Base-by-base conservation (phyloP, 2,797 vertebrate species). In the Otus scops region DNA sequence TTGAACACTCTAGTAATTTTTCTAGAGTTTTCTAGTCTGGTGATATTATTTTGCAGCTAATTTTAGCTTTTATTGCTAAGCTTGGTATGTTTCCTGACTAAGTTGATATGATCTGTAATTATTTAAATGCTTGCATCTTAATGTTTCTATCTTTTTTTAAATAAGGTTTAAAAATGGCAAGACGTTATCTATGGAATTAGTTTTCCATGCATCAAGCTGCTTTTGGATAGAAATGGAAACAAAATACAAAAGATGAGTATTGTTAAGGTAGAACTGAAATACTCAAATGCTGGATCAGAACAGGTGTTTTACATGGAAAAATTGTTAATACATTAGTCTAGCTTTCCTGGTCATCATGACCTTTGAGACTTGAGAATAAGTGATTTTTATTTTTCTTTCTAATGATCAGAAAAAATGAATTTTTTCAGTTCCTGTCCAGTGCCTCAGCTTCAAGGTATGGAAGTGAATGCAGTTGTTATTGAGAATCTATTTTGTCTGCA, bases 121-220 rank as follows among this genome's bases (percentile, higher is more conserved):
- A 95, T 95, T 96, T 95, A 94, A 96, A 86, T 90, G 70, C 47
- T 88, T 92, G 79, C 92, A 94, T 96, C 88, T 95, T 95, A 93
- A 90, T 78, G 32, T 95, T 97, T 93, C 54, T 90, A 2, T 92
- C 83, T 92, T 92, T 92, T 95, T 93, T 92, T 76, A 34, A 94
- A 94, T 95, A 95, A 92, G 75, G 24, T 88, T 94, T 88, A 69
- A 93, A 95, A 94, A 90, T 84, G 85, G 76, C 34, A 78, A 76
- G 63, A 56, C 50, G 19, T 93, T 88, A 93, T 93, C 82, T 78
- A 14, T 32, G 51, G 69, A 92, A 90, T 90, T 95, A 61, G 23
- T 92, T 92, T 63, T 89, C 73, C 21, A 54, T 51, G 67, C 69
- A 88, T 83, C 88, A 71, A 80, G 32, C 80, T 73, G 41, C 73